Conservation (phyloP, 2,113 vertebrate genomes). For the Paralichthys olivaceus region DNA sequence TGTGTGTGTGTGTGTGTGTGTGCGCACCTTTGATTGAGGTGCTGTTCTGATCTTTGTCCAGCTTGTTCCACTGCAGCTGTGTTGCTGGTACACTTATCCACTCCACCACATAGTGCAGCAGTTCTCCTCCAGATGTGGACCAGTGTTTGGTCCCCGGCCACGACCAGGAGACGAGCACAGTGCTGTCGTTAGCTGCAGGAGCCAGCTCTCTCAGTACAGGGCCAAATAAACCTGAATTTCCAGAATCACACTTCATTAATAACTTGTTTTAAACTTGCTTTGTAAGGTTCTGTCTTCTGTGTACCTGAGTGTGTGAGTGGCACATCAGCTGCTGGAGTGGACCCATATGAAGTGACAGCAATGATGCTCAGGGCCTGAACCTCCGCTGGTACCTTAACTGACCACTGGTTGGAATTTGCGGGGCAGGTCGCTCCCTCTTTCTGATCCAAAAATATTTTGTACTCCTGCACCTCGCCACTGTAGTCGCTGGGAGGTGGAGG, state of each 20-base stretch:
- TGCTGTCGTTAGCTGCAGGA: conserved; percentile 36
- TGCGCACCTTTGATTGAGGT: conserved; percentile 72
- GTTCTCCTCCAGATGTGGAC: conserved; percentile 3
- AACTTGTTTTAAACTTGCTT: neutral
- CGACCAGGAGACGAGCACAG: conserved; percentile 67
- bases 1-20: no score
- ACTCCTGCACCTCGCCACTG: conserved; percentile 63
- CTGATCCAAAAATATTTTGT: conserved; percentile 53
- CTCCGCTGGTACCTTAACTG: conserved; percentile 51
- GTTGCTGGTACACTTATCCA: conserved; percentile 53
- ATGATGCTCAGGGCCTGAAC: conserved; percentile 61
- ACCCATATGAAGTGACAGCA: conserved; percentile 73
- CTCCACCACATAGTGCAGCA: conserved; percentile 70
- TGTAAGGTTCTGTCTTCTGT: neutral
- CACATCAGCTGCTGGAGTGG: conserved; percentile 70
- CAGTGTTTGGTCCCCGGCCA: neutral
- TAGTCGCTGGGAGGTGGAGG: conserved; percentile 58
- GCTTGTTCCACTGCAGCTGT: conserved; percentile 67
- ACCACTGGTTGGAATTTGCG: conserved; percentile 33
- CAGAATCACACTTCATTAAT: fast-evolving
- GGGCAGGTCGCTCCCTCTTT: conserved; percentile 41
- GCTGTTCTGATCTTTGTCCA: conserved; percentile 45
- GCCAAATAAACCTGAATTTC: conserved; percentile 53
- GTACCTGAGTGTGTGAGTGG: conserved; percentile 74
- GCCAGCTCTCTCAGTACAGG: conserved; percentile 38